These are phyloP conservation scores for Hipparchia sbordonii DNA, from an alignment of 2,888 invertebrate species.

Conservation along the genomic window DNA sequence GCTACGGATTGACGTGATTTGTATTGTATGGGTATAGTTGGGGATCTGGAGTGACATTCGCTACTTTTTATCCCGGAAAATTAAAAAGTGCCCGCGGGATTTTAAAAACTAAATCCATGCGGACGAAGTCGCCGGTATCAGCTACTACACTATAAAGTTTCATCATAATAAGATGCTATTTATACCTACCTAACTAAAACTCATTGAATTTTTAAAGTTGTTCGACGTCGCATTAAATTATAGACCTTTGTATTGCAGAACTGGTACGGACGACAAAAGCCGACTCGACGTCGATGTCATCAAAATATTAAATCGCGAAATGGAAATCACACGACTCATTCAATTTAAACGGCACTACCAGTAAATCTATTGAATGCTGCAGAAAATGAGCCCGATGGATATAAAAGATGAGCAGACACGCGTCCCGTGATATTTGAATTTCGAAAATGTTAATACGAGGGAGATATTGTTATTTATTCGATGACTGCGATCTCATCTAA, in stretches of 20 bases:
- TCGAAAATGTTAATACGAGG: constrained; percentile 26
- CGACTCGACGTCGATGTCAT: constrained; percentile 22
- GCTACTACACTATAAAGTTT: too few species aligned
- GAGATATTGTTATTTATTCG: not conserved
- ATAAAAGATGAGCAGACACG: constrained; percentile 34
- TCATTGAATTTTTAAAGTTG: not conserved
- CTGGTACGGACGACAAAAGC: constrained; percentile 7
- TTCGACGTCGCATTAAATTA: constrained; percentile 15
- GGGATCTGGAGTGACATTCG: too few species aligned
- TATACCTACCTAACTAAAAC: not conserved
- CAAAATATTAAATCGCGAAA: constrained; percentile 35
- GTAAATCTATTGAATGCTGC: constrained; percentile 35
- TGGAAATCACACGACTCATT: constrained; percentile 36
- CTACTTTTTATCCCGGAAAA: too few species aligned
- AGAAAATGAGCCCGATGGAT: constrained; percentile 33
- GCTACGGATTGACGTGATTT: too few species aligned
- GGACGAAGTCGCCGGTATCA: too few species aligned
- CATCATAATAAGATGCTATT: too few species aligned
- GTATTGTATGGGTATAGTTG: too few species aligned
- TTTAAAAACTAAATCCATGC: too few species aligned
- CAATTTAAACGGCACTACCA: constrained; percentile 35
- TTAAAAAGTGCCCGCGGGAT: too few species aligned
- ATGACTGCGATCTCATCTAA: too few species aligned
- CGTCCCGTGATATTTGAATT: constrained; percentile 22
- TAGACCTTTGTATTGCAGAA: constrained; percentile 21